Percentiles rank a stretch among this genome's conserved stretches.
Evolutionary conservation across 2,888 invertebrate genomes (phyloP).

Genomic region (Temnothorax unifasciatus): DNA sequence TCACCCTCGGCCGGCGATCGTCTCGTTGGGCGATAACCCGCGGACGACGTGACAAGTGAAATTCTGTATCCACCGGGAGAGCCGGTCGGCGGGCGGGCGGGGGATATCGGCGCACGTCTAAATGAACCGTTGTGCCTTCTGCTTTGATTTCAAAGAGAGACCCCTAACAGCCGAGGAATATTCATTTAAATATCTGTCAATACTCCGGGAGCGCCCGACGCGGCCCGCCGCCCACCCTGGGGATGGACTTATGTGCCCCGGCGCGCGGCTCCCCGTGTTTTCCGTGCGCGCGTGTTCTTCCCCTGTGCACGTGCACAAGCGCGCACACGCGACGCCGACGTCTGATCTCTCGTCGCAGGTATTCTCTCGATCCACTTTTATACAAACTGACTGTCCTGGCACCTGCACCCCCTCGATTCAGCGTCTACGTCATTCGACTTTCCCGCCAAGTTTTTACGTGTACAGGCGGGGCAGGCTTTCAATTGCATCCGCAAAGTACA

Average conservation of each 20-base stretch:
- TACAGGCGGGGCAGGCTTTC: constrained; percentile 29
- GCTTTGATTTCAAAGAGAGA: constrained; percentile 84
- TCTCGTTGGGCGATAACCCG: constrained; percentile 71
- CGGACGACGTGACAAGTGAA: constrained; percentile 82
- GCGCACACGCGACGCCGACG: constrained; percentile 59
- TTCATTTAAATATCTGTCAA: constrained; percentile 86
- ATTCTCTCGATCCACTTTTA: constrained; percentile 70
- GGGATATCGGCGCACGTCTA: constrained; percentile 80
- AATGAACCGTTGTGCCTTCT: constrained; percentile 81
- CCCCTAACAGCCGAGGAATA: constrained; percentile 82
- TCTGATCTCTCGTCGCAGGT: constrained; percentile 74
- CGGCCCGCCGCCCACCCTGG: constrained; percentile 72
- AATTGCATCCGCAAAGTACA: constrained; percentile 32
- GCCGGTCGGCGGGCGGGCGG: constrained; percentile 69
- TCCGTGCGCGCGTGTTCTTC: constrained; percentile 18
- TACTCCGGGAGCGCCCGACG: constrained; percentile 78
- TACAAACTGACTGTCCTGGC: constrained; percentile 49
- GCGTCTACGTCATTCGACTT: constrained; percentile 45
- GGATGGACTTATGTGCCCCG: constrained; percentile 75
- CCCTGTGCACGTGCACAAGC: constrained; percentile 59
- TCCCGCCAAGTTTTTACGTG: constrained; percentile 21
- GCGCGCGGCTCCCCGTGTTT: constrained; percentile 59
- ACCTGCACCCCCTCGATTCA: constrained; percentile 53
- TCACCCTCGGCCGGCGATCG: constrained; percentile 65
- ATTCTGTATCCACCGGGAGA: constrained; percentile 77